Conservation (phyloP, 2,797 vertebrate species). For the Urocyon cinereoargenteus region DNA sequence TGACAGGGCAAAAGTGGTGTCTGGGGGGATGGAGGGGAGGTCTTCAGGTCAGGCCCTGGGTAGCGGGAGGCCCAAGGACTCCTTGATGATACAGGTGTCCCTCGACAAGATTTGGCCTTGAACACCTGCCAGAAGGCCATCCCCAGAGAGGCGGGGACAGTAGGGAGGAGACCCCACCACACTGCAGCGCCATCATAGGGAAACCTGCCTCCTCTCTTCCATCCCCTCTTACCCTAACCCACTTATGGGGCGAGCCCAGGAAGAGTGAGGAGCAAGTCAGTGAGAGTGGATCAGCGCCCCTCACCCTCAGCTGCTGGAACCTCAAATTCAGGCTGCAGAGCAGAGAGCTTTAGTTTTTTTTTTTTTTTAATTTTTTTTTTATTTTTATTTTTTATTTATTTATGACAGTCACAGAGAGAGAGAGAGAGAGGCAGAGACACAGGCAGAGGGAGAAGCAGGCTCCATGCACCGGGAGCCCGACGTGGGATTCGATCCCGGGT, state of each 20-base stretch:
- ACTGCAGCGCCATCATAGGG: rapidly evolving
- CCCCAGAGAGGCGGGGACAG: not conserved
- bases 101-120: not conserved
- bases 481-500: too few relatives aligned
- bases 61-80: not conserved
- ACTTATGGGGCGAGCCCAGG: not conserved
- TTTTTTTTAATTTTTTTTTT: too few relatives aligned
- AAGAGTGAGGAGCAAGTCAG: not conserved
- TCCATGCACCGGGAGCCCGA: too few relatives aligned
- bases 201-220: not conserved
- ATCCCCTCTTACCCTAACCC: rapidly evolving
- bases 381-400: too few relatives aligned
- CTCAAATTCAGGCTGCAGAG: not conserved
- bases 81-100: too few relatives aligned
- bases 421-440: too few relatives aligned
- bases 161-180: too few relatives aligned
- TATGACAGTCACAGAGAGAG: too few relatives aligned
- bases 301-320: not conserved
- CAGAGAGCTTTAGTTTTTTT: not conserved
- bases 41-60: not conserved
- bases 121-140: not conserved
- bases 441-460: too few relatives aligned
- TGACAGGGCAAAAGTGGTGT: too few relatives aligned
- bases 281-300: not conserved
- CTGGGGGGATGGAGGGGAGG: too few relatives aligned